phyloP scores from a whole-genome alignment of 2,797 vertebrate genomes.

The Rallus crepitans region DNA sequence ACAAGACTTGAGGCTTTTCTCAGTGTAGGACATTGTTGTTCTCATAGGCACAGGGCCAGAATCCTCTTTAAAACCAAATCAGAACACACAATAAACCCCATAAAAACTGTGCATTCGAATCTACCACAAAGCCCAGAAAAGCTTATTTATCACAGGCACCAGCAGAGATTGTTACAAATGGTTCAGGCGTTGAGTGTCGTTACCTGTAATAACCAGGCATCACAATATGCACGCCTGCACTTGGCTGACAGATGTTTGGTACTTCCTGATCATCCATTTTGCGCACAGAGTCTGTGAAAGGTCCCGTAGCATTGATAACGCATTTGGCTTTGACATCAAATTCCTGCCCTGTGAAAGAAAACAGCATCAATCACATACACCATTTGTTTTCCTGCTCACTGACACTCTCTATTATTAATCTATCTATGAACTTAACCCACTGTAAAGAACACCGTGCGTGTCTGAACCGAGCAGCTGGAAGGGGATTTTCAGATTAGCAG shows the following conservation, averaged over 20 bases:
- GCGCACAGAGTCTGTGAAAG: constrained; percentile 95
- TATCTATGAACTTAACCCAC: constrained; percentile 84
- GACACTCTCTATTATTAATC: constrained; percentile 87
- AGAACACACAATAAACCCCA: too few relatives aligned
- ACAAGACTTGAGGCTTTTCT: neutral
- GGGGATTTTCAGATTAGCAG: neutral
- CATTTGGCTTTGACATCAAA: constrained; percentile 96
- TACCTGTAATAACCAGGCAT: constrained; percentile 99
- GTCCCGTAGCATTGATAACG: constrained; percentile 97
- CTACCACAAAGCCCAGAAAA: neutral
- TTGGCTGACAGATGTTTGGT: constrained; percentile 93
- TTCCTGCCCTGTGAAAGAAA: constrained; percentile 93
- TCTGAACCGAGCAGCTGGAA: neutral
- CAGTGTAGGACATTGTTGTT: neutral
- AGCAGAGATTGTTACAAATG: neutral
- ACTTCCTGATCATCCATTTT: constrained; percentile 91
- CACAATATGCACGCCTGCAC: constrained; percentile 96
- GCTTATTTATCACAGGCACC: neutral
- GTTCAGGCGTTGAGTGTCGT: neutral
- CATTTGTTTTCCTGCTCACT: constrained; percentile 85
- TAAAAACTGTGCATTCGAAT: accelerated
- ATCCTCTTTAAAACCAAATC: neutral
- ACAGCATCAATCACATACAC: constrained; percentile 88
- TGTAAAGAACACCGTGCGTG: constrained; percentile 76
- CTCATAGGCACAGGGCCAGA: neutral